phyloP scores from a whole-genome alignment of 2,797 vertebrate genomes.

The Hypotaenidia philippensis region DNA sequence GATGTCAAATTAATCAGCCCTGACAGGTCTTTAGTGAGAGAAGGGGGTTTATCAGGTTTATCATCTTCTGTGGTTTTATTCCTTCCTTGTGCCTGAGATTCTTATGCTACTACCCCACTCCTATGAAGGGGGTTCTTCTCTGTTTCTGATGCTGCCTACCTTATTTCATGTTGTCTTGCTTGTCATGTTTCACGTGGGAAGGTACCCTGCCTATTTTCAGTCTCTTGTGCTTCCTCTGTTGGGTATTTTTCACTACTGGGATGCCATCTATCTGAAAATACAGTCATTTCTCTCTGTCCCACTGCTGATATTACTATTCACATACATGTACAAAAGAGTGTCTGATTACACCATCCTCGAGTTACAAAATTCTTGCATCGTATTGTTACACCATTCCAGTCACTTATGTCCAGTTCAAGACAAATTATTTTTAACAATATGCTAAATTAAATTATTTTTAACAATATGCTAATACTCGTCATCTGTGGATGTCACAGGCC shows the following conservation, averaged over 20 bases:
- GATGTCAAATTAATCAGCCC: not conserved
- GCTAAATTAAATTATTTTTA: not conserved
- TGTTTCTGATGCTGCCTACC: not conserved
- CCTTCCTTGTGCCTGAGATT: not conserved
- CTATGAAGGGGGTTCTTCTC: fast-evolving
- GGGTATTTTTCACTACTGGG: not conserved
- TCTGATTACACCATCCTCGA: not conserved
- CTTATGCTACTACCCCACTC: fast-evolving
- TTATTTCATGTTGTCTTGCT: not conserved
- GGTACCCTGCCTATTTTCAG: not conserved
- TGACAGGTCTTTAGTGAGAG: not conserved
- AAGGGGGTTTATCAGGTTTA: not conserved
- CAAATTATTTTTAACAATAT: not conserved
- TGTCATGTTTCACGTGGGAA: not conserved
- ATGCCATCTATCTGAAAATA: not conserved
- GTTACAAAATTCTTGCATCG: not conserved
- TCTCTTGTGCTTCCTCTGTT: not conserved
- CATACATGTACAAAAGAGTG: not conserved
- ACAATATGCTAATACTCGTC: not conserved
- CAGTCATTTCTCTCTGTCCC: not conserved
- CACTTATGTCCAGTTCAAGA: not conserved
- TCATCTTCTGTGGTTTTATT: not conserved
- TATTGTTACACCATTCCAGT: not conserved
- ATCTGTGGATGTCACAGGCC: not conserved
- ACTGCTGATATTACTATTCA: not conserved